These are phyloP conservation scores for Meloidogyne exigua DNA, from an alignment of 1,140 invertebrate species.

Conservation along the genomic window DNA sequence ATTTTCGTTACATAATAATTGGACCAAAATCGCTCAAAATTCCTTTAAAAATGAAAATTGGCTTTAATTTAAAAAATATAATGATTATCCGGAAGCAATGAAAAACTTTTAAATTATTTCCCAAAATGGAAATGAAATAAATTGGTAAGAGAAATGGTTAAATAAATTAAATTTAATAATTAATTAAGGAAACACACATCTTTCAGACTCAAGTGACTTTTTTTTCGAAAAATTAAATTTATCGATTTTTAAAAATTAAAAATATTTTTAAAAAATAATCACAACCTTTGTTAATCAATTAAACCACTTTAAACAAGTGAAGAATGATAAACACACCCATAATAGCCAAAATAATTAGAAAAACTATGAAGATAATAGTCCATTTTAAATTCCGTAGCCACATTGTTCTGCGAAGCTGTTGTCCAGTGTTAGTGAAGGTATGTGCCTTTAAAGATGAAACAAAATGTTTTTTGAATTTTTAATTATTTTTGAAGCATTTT, in stretches of 20 bases:
- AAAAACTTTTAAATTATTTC: background rate
- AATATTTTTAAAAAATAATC: background rate
- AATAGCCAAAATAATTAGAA: background rate
- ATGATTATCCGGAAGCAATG: background rate
- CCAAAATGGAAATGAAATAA: background rate
- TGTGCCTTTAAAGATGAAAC: background rate
- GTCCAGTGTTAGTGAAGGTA: constrained; percentile 16
- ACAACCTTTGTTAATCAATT: background rate
- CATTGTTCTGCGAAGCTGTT: constrained; percentile 13
- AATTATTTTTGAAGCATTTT: too few relatives aligned
- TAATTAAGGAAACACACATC: too few relatives aligned
- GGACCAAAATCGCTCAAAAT: background rate
- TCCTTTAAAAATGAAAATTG: constrained; percentile 9
- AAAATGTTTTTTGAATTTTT: too few relatives aligned
- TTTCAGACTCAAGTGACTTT: too few relatives aligned
- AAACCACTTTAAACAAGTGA: constrained; percentile 19
- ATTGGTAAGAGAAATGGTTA: too few relatives aligned
- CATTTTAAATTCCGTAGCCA: constrained; percentile 17
- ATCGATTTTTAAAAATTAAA: too few relatives aligned
- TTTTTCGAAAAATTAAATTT: too few relatives aligned
- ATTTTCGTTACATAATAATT: too few relatives aligned
- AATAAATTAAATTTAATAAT: too few relatives aligned
- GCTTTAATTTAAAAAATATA: constrained; percentile 4
- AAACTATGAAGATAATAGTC: constrained; percentile 18
- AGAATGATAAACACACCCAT: constrained; percentile 14